Evolutionary conservation across 2,888 invertebrate species (phyloP).

Genomic region (Lycia hirtaria): DNA sequence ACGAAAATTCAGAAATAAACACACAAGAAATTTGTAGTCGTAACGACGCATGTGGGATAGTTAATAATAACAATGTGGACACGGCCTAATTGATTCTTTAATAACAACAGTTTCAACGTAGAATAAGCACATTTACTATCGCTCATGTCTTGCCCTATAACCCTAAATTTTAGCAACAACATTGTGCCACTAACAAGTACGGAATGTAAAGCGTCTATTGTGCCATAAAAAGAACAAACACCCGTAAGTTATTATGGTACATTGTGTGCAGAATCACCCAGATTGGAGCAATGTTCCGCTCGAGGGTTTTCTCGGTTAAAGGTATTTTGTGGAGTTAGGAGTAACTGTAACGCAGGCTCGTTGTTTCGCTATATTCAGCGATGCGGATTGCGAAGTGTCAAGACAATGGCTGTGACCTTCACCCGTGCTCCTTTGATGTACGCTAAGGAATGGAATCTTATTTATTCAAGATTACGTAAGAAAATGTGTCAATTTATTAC

Average conservation of each 20-base stretch:
- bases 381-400: conserved; percentile 41
- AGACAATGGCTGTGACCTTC: conserved; percentile 24
- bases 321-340: conserved; percentile 54
- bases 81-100: no score
- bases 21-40: no score
- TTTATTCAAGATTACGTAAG: neutral
- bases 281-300: conserved; percentile 68
- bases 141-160: neutral
- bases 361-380: conserved; percentile 55
- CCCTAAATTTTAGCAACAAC: neutral
- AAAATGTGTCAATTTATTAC: no score
- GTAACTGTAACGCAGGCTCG: conserved; percentile 67
- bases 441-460: neutral
- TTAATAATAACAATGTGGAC: no score
- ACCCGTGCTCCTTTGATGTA: conserved; percentile 11
- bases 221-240: conserved; percentile 39
- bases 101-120: neutral
- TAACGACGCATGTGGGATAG: no score
- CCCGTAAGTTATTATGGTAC: conserved; percentile 41
- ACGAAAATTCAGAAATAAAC: no score
- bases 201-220: conserved; percentile 43
- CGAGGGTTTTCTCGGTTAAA: conserved; percentile 64
- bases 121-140: neutral
- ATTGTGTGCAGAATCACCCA: conserved; percentile 49
- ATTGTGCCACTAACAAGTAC: conserved; percentile 32